Base-by-base conservation (phyloP, 2,797 vertebrate genomes). In the Rhadinocentrus ornatus region DNA sequence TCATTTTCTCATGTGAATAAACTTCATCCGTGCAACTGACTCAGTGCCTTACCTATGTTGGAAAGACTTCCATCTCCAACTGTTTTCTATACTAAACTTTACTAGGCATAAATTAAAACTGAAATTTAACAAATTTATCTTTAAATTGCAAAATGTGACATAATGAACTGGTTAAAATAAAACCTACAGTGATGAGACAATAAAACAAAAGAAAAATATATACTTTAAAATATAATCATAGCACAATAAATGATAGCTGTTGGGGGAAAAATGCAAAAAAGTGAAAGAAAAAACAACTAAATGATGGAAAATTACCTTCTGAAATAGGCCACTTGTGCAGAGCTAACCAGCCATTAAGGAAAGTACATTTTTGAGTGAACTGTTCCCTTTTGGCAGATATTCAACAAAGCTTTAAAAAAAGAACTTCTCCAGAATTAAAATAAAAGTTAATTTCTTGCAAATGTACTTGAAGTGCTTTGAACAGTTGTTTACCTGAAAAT, bases 331-430 rank as follows among this genome's bases (percentile, higher is more conserved):
- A 54, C 39, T 75, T 69, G 62, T 59, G 18, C 26, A 11, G 52
- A 37, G 67, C 57, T 64, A 80, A 78, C 72, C 71, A 58, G 46
- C 80, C 82, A 83, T 89, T 76, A 85, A 62, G 20, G 3, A 60
- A 79, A 83, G 64, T 70, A 76, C 63, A 79, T 67, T 32, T 78
- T 76, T 74, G 71, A 69, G 37, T 54, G 35, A 74, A 77, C 35
- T 35, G 6, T 61, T 86, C 48, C 61, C 46, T 66, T 35, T 81
- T 80, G 81, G 76, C 81, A 61, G 32, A 16, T 61, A 69, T 71
- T 81, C 57, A 86, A 57, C 66, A 68, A 69, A 52, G 18, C 44
- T 59, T 41, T 73, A 73, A 75, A 76, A 77, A 77, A 80, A 82
- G 34, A 73, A 76, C 39, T 80, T 39, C 3, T 50, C 12, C 46